Evolutionary conservation across 2,888 invertebrate genomes (phyloP).

Genomic region (Protonemura montana): DNA sequence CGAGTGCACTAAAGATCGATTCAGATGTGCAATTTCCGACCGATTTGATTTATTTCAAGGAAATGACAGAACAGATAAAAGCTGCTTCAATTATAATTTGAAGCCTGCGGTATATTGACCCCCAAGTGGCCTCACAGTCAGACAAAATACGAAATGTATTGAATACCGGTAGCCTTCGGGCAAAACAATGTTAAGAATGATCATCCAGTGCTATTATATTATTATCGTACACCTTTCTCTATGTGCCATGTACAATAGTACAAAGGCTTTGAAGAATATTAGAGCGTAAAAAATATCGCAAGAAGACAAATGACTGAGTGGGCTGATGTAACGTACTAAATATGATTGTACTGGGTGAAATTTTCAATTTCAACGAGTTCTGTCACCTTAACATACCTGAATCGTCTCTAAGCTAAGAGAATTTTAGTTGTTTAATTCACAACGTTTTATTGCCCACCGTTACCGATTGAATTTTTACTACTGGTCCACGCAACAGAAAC

Average conservation of each 20-base stretch:
- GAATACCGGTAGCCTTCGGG: slow-evolving; percentile 22
- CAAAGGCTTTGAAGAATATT: slow-evolving; percentile 18
- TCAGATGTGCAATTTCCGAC: slow-evolving; percentile 15
- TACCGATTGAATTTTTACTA: neutral
- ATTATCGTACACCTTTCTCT: slow-evolving; percentile 17
- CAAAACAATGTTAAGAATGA: slow-evolving; percentile 28
- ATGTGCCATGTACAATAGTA: neutral
- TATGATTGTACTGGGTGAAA: neutral
- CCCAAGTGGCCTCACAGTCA: slow-evolving; percentile 14
- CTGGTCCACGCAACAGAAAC: neutral
- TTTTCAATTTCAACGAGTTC: neutral
- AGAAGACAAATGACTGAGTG: slow-evolving; percentile 12
- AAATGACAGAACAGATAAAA: neutral
- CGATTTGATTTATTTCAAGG: slow-evolving; percentile 23
- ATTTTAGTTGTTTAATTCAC: neutral
- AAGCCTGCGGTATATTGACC: slow-evolving; percentile 16
- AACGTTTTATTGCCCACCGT: neutral
- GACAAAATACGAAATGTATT: slow-evolving; percentile 27
- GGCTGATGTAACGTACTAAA: neutral
- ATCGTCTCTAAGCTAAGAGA: neutral
- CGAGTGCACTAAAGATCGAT: neutral
- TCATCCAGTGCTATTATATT: slow-evolving; percentile 20
- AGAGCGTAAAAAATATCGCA: slow-evolving; percentile 14
- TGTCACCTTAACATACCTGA: neutral
- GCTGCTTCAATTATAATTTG: slow-evolving; percentile 27